phyloP scores from a whole-genome alignment of 1,140 invertebrate species.

The Drosophila athabasca region DNA sequence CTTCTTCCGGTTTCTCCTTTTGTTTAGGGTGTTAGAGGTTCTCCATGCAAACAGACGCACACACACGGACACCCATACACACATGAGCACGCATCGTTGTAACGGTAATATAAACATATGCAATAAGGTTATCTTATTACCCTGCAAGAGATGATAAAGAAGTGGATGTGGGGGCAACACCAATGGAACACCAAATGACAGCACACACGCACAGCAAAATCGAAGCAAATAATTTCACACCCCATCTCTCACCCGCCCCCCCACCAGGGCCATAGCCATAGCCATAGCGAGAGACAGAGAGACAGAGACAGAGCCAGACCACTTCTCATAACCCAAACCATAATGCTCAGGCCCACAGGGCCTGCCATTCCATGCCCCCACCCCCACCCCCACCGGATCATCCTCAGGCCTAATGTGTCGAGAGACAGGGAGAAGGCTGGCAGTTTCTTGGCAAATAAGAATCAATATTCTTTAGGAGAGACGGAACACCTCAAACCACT shows the following conservation, averaged over 20 bases:
- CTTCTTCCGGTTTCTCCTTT: neutral
- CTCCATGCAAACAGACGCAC: slow-evolving; percentile 11
- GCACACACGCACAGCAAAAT: slow-evolving; percentile 48
- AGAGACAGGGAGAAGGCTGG: too few species aligned
- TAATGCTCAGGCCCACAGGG: neutral
- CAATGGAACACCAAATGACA: slow-evolving; percentile 36
- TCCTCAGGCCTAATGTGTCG: slow-evolving; percentile 17
- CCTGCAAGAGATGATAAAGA: slow-evolving; percentile 43
- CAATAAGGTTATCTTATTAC: slow-evolving; percentile 81
- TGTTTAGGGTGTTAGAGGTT: slow-evolving; percentile 6
- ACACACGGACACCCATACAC: slow-evolving; percentile 9
- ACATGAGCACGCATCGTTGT: slow-evolving; percentile 39
- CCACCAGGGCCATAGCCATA: neutral
- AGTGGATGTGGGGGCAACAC: neutral
- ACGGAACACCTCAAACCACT: too few species aligned
- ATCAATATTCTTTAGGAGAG: too few species aligned
- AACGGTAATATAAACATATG: slow-evolving; percentile 79
- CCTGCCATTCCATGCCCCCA: slow-evolving; percentile 11
- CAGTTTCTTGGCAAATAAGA: too few species aligned
- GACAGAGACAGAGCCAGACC: too few species aligned
- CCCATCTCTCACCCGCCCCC: neutral
- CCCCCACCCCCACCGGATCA: slow-evolving; percentile 17
- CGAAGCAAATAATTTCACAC: slow-evolving; percentile 69
- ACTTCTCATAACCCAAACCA: slow-evolving; percentile 2
- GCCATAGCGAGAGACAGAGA: neutral